Conservation (phyloP, 2,797 vertebrate species). For the Bradypodion pumilum region DNA sequence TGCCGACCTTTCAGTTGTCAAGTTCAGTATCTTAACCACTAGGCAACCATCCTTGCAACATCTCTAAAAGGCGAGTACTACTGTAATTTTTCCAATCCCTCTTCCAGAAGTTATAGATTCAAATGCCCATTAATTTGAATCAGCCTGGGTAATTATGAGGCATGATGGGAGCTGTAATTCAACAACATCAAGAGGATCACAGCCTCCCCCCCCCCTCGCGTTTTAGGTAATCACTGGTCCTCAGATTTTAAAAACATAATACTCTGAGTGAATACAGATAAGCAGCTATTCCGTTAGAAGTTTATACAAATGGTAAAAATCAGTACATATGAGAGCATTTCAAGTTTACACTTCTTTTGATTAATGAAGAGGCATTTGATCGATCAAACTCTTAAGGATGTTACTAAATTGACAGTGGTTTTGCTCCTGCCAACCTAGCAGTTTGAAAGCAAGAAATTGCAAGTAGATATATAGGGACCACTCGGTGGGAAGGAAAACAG, state of each 20-base stretch:
- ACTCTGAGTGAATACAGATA: neutral
- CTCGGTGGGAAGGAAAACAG: too few species aligned
- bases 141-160: neutral
- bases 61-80: too few species aligned
- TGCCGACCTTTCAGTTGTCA: too few species aligned
- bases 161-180: neutral
- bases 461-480: too few species aligned
- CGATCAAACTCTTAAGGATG: neutral
- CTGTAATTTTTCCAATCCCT: too few species aligned
- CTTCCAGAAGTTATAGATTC: neutral
- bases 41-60: too few species aligned
- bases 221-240: neutral
- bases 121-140: neutral
- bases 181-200: neutral
- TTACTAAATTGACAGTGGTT: neutral
- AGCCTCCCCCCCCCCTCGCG: neutral
- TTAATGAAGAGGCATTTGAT: rapidly evolving
- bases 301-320: neutral
- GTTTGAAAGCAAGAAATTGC: too few species aligned
- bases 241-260: neutral
- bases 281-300: neutral
- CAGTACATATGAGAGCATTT: neutral
- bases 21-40: too few species aligned
- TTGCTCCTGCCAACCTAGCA: too few species aligned
- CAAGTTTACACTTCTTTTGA: neutral